Base-by-base conservation (phyloP, 1,140 invertebrate genomes). In the Condylostylus longicornis region DNA sequence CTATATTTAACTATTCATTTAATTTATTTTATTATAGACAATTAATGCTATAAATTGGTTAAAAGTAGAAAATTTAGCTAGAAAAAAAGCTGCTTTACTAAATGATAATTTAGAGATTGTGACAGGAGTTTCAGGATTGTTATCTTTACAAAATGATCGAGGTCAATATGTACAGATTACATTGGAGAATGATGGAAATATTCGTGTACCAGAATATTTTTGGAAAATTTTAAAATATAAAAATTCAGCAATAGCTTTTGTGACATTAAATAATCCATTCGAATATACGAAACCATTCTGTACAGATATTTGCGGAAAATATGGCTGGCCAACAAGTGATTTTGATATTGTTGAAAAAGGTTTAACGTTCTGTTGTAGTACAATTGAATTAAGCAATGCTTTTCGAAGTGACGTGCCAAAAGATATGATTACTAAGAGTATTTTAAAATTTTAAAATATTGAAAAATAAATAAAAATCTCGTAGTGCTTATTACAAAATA, bases 41-140 rank as follows among this genome's bases (percentile, higher is more conserved):
- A 53, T 69, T 0, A 69, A 69, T 42, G 53, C 43, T 17, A 67
- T 62, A 8, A 67, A 68, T 41, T 71, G 67, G 69, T 47, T 59
- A n/a, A 41, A 37, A 12, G 35, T 70, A 1, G 69, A 71, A 51
- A 45, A 41, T 5, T 40, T 46, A 5, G 49, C 63, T 1, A 45
- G 65, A 32, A 47, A 50, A 6, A 18, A 53, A 13, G 58, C 64
- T 0, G 38, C 25, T 8, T 12, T 21, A 1, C 35, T 44, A 20
- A 21, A 44, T 2, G 31, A 47, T 21, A 44, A 47, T 15, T 44
- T 68, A 0, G 38, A 51, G 15, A 52, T 67, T 5, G 57, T 56
- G 33, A 66, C 63, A 5, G 64, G 66, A 13, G 56, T 52, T 30
- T 45, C 60, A 36, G 60, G 47, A 5, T 36, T 61, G 13, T 37